Evolutionary conservation across 2,797 vertebrate genomes (phyloP), one percentile per base, ranked within the genome.

Genomic region (Adrianichthys oophorus): DNA sequence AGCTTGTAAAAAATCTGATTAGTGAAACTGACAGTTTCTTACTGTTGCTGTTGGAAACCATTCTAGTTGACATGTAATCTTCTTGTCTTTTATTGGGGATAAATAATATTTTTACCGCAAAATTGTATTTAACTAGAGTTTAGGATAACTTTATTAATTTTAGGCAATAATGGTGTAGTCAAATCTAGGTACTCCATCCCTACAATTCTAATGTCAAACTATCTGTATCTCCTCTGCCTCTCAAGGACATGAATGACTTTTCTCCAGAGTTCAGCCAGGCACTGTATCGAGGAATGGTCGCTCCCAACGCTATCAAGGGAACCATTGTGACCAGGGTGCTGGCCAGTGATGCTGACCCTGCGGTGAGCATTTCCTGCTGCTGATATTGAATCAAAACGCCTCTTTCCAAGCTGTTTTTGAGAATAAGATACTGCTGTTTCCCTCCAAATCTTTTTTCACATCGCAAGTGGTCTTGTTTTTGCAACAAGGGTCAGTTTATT

Each of bases 231-330:
- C 49, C 16, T 80, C 48, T 75, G 32, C 32, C 66, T 85, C 86
- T 84, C 32, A 90, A 99, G 97, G 97, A 99, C 85, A 98, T 98
- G 96, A 99, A 99, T 43, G 97, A 99, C 91, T 98, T 95, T 78
- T 83, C 95, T 0, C 97, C 97, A 0, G 89, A 92, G 45, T 99
- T 99, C 87, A 94, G 85, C 75, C 93, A 94, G 79, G 65, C 89
- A 16, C 47, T 94, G 72, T 98, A 98, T 89, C 93, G 90, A 75
- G 97, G 97, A 19, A 93, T 98, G 91, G 97, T 98, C 48, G 97
- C 97, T 66, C 97, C 97, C 0, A 95, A 98, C 55, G 97, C 97
- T 7, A 78, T 91, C 82, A 98, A 98, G 88, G 97, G 96, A 78
- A 98, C 95, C 0, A 78, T 94, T 1, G 91, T 99, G 85, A 92